A percentile compares a stretch with the other conserved stretches of the same genome.
Conservation (phyloP, 2,113 vertebrate genomes). For the Mustela nigripes region DNA sequence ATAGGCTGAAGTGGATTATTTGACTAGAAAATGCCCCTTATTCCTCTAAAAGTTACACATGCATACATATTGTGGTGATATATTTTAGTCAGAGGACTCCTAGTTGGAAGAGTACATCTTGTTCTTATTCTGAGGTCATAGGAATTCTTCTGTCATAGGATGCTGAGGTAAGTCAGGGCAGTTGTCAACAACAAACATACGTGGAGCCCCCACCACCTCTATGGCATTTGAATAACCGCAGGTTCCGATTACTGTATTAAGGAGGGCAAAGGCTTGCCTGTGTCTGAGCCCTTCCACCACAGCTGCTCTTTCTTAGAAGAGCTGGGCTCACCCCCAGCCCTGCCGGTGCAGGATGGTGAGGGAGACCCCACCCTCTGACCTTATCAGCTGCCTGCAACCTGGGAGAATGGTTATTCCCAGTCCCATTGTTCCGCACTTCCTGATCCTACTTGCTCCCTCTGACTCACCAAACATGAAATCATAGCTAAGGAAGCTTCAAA, state of each 20-base stretch:
- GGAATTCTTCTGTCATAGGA: not conserved
- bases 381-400: constrained; percentile 70
- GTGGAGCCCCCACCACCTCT: no score
- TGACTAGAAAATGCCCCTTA: not conserved
- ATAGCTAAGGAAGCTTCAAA: constrained; percentile 77
- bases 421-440: constrained; percentile 78
- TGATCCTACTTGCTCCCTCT: constrained; percentile 68
- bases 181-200: not conserved
- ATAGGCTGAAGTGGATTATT: not conserved
- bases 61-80: not conserved
- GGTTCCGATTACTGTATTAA: not conserved
- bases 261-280: not conserved
- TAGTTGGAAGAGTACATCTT: not conserved
- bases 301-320: not conserved
- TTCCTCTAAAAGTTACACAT: not conserved
- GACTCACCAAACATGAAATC: constrained; percentile 81
- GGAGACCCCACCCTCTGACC: constrained; percentile 66
- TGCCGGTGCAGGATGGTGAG: not conserved
- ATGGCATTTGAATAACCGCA: not conserved
- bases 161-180: not conserved
- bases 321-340: not conserved
- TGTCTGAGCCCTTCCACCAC: not conserved
- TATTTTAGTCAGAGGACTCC: not conserved
- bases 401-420: constrained; percentile 76
- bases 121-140: not conserved